Evolutionary conservation across 2,113 vertebrate species (phyloP).

Genomic region (Callospermophilus lateralis): DNA sequence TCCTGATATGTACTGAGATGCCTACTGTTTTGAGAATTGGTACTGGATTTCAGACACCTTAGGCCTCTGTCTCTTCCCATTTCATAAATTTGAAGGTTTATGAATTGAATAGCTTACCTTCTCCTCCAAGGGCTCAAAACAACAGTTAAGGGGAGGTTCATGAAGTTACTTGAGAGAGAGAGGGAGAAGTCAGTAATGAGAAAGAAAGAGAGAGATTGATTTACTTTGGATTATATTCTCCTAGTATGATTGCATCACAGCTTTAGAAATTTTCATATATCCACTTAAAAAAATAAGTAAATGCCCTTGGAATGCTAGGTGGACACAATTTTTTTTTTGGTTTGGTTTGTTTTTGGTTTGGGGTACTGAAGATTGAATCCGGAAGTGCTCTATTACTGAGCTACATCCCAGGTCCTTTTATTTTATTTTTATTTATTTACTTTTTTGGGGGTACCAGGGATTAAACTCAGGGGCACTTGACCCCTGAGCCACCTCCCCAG

Average conservation of each 20-base stretch:
- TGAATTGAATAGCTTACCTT: background rate
- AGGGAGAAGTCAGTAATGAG: background rate
- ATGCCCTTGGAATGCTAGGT: background rate
- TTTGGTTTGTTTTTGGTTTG: too few species aligned
- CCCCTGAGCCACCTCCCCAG: too few species aligned
- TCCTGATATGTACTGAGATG: background rate
- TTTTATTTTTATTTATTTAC: too few species aligned
- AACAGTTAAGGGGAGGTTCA: background rate
- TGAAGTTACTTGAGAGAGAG: background rate
- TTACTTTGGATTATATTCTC: background rate
- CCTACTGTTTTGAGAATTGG: background rate
- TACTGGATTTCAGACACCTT: background rate
- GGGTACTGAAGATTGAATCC: too few species aligned
- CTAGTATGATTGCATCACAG: background rate
- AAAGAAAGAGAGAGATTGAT: background rate
- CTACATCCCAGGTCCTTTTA: too few species aligned
- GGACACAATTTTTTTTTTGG: too few species aligned
- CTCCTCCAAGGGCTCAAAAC: background rate
- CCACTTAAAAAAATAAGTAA: background rate
- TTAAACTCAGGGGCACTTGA: too few species aligned
- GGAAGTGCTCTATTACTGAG: too few species aligned
- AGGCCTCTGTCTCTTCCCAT: background rate
- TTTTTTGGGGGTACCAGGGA: too few species aligned
- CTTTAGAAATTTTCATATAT: slow-evolving; percentile 17
- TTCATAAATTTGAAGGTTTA: background rate